These are phyloP conservation scores for Neuroterus valhalla DNA, from an alignment of 1,140 invertebrate genomes.

Conservation along the genomic window DNA sequence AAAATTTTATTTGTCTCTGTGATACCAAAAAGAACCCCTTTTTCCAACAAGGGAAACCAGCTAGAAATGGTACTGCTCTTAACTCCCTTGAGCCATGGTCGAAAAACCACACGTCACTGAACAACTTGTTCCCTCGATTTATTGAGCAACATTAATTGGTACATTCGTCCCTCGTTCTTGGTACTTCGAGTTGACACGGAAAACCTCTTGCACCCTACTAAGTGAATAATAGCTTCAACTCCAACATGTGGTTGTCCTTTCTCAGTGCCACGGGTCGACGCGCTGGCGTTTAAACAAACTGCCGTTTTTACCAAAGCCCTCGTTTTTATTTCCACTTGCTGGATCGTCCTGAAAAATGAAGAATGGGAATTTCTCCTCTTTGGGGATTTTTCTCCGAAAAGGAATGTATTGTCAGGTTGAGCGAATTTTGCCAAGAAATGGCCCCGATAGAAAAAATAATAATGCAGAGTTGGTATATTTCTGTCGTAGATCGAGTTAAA, in stretches of 20 bases:
- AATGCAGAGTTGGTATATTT: too few species aligned
- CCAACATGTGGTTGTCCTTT: slow-evolving; percentile 32
- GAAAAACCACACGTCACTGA: slow-evolving; percentile 34
- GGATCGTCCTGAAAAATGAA: background rate
- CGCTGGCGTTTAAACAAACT: slow-evolving; percentile 10
- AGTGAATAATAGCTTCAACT: slow-evolving; percentile 42
- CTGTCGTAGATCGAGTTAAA: too few species aligned
- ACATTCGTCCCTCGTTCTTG: slow-evolving; percentile 35
- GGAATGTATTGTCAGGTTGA: too few species aligned
- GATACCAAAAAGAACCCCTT: background rate
- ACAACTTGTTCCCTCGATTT: slow-evolving; percentile 42
- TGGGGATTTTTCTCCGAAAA: too few species aligned
- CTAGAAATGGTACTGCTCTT: background rate
- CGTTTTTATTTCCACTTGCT: background rate
- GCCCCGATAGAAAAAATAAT: too few species aligned
- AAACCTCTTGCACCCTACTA: slow-evolving; percentile 46
- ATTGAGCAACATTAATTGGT: slow-evolving; percentile 53
- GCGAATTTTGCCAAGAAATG: too few species aligned
- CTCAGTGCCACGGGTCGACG: background rate
- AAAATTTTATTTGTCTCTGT: slow-evolving; percentile 14
- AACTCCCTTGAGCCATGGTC: slow-evolving; percentile 9
- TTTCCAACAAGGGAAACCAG: background rate
- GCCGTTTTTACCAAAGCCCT: slow-evolving; percentile 5
- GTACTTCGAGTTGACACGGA: slow-evolving; percentile 45
- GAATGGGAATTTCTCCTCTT: background rate